phyloP scores from a whole-genome alignment of 2,113 vertebrate genomes.

The Tragelaphus scriptus region DNA sequence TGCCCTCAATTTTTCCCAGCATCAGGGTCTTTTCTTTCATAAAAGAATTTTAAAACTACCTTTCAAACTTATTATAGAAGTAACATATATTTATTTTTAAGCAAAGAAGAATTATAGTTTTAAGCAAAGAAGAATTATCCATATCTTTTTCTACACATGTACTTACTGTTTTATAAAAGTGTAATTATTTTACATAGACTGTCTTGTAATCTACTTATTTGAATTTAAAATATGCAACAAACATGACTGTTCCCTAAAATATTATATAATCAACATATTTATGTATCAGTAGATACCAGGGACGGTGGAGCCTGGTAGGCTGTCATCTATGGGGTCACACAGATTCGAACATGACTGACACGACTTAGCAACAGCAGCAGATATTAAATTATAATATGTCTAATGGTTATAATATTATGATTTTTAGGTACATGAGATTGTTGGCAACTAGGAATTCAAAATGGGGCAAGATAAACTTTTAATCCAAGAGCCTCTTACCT shows the following conservation, averaged over 20 bases:
- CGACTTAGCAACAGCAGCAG: neutral
- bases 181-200: neutral
- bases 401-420: neutral
- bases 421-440: neutral
- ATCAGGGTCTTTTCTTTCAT: neutral
- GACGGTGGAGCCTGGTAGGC: too few species aligned
- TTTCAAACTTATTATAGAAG: neutral
- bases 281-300: neutral
- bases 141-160: neutral
- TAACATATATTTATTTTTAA: conserved; percentile 14
- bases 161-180: neutral
- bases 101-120: neutral
- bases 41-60: neutral
- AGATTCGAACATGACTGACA: fast-evolving
- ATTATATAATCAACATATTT: neutral
- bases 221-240: neutral
- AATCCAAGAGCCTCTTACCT: neutral
- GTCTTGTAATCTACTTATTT: neutral
- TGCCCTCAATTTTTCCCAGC: neutral
- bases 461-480: neutral
- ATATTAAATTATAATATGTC: neutral
- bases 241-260: neutral
- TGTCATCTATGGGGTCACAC: fast-evolving
- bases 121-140: neutral
- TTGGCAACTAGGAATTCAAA: neutral